Evolutionary conservation across 2,888 invertebrate genomes (phyloP).

Genomic region (Volucella inflata): DNA sequence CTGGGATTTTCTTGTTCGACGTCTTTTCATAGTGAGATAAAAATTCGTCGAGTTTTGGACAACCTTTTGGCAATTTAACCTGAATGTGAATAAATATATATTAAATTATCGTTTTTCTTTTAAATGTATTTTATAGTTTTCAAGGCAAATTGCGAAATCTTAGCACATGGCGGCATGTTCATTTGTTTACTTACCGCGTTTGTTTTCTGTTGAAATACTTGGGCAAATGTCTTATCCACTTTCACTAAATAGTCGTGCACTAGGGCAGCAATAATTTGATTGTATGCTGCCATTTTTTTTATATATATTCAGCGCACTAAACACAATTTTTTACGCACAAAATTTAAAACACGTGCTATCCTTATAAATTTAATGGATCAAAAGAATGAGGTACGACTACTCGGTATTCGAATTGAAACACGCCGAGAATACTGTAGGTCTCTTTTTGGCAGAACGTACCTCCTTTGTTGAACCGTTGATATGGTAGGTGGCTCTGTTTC

Average conservation of each 20-base stretch:
- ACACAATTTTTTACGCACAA: conserved; percentile 14
- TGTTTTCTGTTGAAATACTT: conserved; percentile 88
- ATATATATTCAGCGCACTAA: conserved; percentile 17
- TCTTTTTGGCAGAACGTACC: background rate
- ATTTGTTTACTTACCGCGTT: conserved; percentile 88
- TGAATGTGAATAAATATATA: conserved; percentile 81
- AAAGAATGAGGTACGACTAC: conserved; percentile 41
- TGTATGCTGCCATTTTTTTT: conserved; percentile 84
- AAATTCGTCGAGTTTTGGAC: conserved; percentile 87
- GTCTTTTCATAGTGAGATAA: conserved; percentile 85
- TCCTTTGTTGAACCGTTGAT: background rate
- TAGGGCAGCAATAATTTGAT: conserved; percentile 85
- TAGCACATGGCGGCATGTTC: conserved; percentile 78
- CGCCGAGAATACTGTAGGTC: conserved; percentile 6
- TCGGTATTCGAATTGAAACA: background rate
- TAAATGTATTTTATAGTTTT: background rate
- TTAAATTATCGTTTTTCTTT: background rate
- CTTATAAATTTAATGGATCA: conserved; percentile 30
- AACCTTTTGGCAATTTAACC: conserved; percentile 87
- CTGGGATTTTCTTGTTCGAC: conserved; percentile 83
- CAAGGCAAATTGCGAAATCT: conserved; percentile 63
- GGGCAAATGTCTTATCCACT: conserved; percentile 88
- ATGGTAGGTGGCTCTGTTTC: conserved; percentile 2
- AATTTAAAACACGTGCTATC: conserved; percentile 63
- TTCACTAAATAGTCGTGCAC: conserved; percentile 88